Evolutionary conservation across 2,797 vertebrate species (phyloP).

Genomic region (Spinibarbus caldwelli): DNA sequence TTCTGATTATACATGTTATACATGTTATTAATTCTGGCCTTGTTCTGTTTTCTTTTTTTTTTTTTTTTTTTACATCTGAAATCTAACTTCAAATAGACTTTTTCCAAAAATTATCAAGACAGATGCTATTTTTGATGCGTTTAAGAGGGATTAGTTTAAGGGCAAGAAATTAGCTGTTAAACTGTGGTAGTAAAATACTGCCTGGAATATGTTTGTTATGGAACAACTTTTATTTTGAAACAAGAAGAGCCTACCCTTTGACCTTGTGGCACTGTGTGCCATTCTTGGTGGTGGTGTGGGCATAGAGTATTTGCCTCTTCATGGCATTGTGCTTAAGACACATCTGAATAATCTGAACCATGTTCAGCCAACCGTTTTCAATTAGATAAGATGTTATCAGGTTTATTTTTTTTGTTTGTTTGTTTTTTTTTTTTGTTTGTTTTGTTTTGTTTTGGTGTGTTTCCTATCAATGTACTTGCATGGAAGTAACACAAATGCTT

Average conservation of each 20-base stretch:
- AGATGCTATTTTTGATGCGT: conserved; percentile 36
- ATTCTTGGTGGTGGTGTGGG: conserved; percentile 84
- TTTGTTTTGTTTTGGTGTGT: too few species aligned
- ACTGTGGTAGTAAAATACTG: conserved; percentile 50
- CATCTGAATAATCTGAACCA: conserved; percentile 98
- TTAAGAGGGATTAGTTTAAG: conserved; percentile 18
- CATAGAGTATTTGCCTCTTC: conserved; percentile 96
- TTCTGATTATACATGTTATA: neutral
- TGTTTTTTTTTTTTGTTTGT: too few species aligned
- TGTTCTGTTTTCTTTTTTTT: too few species aligned
- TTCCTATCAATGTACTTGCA: conserved; percentile 63
- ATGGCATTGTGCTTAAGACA: conserved; percentile 95
- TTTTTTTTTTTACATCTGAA: neutral
- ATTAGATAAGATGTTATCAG: conserved; percentile 53
- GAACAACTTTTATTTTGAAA: conserved; percentile 66
- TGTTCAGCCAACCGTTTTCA: conserved; percentile 91
- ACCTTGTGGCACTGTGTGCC: conserved; percentile 92
- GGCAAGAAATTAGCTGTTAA: conserved; percentile 11
- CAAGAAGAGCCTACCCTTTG: conserved; percentile 85
- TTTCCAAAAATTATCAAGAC: neutral
- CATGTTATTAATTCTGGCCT: neutral
- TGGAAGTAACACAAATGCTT: neutral
- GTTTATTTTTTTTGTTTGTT: conserved; percentile 72
- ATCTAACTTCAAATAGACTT: neutral
- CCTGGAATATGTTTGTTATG: conserved; percentile 57